Percentiles rank a stretch among this genome's conserved stretches.
Conservation (phyloP, 2,888 invertebrate species). For the Subacronicta megacephala region DNA sequence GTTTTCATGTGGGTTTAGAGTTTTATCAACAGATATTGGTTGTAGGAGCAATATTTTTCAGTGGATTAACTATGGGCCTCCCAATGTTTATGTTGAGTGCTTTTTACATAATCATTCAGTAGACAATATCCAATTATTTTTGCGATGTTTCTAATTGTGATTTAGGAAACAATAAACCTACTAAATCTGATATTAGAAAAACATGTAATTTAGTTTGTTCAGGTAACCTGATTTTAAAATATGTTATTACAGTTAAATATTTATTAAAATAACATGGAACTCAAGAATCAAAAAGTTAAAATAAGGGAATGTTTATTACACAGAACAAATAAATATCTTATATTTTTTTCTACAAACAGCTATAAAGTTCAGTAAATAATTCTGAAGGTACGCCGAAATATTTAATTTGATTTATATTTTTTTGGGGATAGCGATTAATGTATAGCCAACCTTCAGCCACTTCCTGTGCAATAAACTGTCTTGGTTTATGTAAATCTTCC, state of each 20-base stretch:
- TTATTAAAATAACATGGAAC: too few species aligned
- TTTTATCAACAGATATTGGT: constrained; percentile 15
- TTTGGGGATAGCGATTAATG: constrained; percentile 9
- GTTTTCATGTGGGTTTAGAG: constrained; percentile 30
- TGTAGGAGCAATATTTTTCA: constrained; percentile 13
- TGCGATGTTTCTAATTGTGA: constrained; percentile 5
- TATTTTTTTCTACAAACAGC: constrained; percentile 6
- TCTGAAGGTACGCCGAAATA: background rate
- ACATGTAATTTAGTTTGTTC: too few species aligned
- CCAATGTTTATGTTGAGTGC: constrained; percentile 9
- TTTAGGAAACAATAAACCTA: background rate
- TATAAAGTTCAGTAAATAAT: background rate
- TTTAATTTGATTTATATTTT: background rate
- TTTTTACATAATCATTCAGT: background rate
- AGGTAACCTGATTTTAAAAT: too few species aligned
- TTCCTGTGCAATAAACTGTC: constrained; percentile 30
- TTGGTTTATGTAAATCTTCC: constrained; percentile 28
- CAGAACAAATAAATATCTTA: background rate
- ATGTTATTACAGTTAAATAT: background rate
- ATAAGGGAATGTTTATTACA: background rate
- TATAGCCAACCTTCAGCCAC: constrained; percentile 30
- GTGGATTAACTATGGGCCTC: constrained; percentile 10
- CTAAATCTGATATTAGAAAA: constrained; percentile 12
- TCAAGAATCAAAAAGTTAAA: too few species aligned
- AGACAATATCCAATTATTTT: constrained; percentile 8